Base-by-base conservation (phyloP, 2,888 invertebrate genomes). In the Agonum fuliginosum region DNA sequence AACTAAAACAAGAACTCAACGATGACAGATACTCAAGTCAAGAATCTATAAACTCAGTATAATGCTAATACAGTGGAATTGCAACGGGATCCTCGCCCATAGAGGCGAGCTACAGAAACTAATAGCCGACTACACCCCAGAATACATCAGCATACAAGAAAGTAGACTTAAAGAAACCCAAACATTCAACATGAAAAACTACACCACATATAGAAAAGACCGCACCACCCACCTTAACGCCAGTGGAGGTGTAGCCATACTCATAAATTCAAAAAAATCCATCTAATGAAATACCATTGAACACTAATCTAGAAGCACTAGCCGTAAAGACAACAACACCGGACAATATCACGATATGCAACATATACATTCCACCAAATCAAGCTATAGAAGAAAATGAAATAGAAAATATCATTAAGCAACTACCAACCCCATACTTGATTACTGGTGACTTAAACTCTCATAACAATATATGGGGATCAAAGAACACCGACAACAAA, bases 181-280 rank as follows among this genome's bases (percentile, higher is more conserved):
- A 17, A 37, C 2, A 10, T 8, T 37, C n/a, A 30, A 37, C 3
- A 14, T 67, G 12, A 37, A n/a, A n/a, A 14, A 67, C 14, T 67
- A 37, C 37, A 37, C 67, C 6, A 19, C 14, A 30, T 67, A 37
- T n/a, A 67, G 67, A 34, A 67, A 34, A 67, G 67, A 34, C 37
- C n/a, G 67, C 17, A 5, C 5, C 5, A 37, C 3, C 10, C 12
- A 34, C 19, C 2, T 37, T 2, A 67, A 67, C 19, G 67, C 37
- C 5, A 67, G 67, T n/a, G 67, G 67, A 12, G 67, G 67, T n/a
- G 37, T 67, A n/a, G 17, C 41, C n/a, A 67, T 34, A 67, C 22
- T 54, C 3, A 19, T 20, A 5, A 17, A 27, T n/a, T 30, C 24
- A n/a, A 8, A 67, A 14, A 67, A 67, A 34, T 10, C 37, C 24